phyloP scores from a whole-genome alignment of 2,113 vertebrate genomes.

The Triplophysa rosa region DNA sequence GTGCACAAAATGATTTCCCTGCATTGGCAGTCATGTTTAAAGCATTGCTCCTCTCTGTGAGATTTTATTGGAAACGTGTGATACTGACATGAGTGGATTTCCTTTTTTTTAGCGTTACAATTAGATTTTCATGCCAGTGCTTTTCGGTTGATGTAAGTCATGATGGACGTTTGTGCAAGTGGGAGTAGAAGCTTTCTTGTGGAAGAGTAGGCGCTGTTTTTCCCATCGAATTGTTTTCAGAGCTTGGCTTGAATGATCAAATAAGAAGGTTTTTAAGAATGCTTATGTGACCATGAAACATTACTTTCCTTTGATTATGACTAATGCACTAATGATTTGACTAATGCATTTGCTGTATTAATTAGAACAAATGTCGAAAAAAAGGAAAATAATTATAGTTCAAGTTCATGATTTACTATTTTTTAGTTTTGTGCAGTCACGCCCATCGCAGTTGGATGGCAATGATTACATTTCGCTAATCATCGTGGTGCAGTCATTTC shows the following conservation, averaged over 20 bases:
- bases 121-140: slow-evolving; percentile 32
- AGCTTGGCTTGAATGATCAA: slow-evolving; percentile 13
- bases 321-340: slow-evolving; percentile 2
- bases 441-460: background rate
- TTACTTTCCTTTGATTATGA: background rate
- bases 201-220: slow-evolving; percentile 1
- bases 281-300: slow-evolving; percentile 8
- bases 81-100: slow-evolving; percentile 23
- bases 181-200: slow-evolving; percentile 3
- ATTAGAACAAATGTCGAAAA: background rate
- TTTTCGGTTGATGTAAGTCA: background rate
- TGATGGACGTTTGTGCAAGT: slow-evolving; percentile 14
- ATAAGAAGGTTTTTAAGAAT: background rate
- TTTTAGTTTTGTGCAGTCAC: background rate
- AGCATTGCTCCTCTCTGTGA: background rate
- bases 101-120: background rate
- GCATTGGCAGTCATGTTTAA: background rate
- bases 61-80: slow-evolving; percentile 22
- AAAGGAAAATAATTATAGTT: background rate
- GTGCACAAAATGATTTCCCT: background rate
- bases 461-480: background rate
- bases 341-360: background rate
- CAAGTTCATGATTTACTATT: background rate
- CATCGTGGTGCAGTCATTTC: background rate
- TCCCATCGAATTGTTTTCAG: background rate